These are phyloP conservation scores for Cryptocephalus moraei DNA, from an alignment of 2,888 invertebrate species.

Conservation along the genomic window DNA sequence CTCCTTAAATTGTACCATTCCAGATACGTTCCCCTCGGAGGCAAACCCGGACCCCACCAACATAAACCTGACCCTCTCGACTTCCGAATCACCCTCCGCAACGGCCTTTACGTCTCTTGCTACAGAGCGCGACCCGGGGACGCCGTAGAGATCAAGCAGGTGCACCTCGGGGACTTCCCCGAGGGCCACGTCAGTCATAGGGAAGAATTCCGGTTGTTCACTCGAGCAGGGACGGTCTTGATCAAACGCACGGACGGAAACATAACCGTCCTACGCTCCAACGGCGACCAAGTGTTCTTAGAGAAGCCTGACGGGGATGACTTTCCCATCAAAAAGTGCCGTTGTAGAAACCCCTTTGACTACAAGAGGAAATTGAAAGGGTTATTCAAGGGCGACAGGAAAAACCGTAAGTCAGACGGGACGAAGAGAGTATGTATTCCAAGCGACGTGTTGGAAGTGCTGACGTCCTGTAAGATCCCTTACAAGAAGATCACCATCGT, in stretches of 20 bases:
- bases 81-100: conserved; percentile 21
- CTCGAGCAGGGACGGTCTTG: conserved; percentile 18
- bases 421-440: neutral
- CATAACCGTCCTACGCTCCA: conserved; percentile 20
- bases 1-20: too few relatives aligned
- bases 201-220: conserved; percentile 25
- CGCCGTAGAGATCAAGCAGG: conserved; percentile 21
- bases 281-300: conserved; percentile 22
- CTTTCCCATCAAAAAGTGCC: conserved; percentile 10
- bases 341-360: conserved; percentile 15
- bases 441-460: conserved; percentile 9
- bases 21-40: too few relatives aligned
- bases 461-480: conserved; percentile 16
- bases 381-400: conserved; percentile 11
- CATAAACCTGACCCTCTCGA: conserved; percentile 5
- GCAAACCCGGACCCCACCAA: too few relatives aligned
- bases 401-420: conserved; percentile 15
- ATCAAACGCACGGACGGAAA: conserved; percentile 22
- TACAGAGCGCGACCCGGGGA: conserved; percentile 13
- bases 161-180: conserved; percentile 10
- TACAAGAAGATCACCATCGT: conserved; percentile 17
- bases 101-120: conserved; percentile 20
- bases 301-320: conserved; percentile 14
- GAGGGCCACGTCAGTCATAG: conserved; percentile 5
- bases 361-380: conserved; percentile 16